phyloP scores from a whole-genome alignment of 2,113 vertebrate species.

The Muscicapa adusta region DNA sequence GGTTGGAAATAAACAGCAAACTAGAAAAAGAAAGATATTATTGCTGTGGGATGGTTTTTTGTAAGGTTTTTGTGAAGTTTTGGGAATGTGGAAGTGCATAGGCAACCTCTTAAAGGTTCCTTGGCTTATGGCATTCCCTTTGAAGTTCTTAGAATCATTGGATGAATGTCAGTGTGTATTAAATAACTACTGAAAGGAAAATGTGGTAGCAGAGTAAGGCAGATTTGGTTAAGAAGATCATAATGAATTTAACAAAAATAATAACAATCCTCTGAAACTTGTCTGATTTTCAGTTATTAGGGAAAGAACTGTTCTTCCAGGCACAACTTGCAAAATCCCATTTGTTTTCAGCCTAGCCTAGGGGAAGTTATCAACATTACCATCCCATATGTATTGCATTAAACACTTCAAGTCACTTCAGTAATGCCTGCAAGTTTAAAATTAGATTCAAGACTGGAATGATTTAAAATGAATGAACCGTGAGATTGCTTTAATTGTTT shows the following conservation, averaged over 20 bases:
- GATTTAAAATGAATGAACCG: neutral
- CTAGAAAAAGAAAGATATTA: neutral
- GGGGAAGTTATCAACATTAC: neutral
- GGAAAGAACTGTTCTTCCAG: neutral
- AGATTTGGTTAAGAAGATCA: neutral
- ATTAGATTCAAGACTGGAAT: neutral
- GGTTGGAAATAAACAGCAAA: neutral
- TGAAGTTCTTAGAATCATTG: neutral
- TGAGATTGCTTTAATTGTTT: constrained; percentile 11
- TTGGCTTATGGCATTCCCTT: neutral
- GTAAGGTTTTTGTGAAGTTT: neutral
- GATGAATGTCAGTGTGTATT: neutral
- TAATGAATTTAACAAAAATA: neutral
- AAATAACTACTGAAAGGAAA: neutral
- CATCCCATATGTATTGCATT: neutral
- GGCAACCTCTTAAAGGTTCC: neutral
- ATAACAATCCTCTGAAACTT: neutral
- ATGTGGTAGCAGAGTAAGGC: neutral
- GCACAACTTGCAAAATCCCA: neutral
- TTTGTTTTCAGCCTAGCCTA: neutral
- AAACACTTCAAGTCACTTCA: neutral
- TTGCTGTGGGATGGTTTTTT: neutral
- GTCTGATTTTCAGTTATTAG: neutral
- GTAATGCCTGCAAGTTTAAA: neutral
- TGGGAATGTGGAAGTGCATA: neutral